These are phyloP conservation scores for Sebastes umbrosus DNA, from an alignment of 2,797 vertebrate genomes.

Conservation along the genomic window DNA sequence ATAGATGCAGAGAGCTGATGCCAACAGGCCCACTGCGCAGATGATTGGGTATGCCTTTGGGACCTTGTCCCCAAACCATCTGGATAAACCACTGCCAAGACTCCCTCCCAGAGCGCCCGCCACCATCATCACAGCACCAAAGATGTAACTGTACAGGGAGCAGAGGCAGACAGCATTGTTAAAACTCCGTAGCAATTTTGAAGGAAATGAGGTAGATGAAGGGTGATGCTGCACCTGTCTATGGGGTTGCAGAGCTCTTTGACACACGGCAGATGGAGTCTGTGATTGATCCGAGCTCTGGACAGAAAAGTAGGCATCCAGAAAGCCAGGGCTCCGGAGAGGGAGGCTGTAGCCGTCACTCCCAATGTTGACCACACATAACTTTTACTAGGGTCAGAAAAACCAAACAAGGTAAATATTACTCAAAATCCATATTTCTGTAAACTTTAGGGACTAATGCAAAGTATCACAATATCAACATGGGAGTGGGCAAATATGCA, in stretches of 20 bases:
- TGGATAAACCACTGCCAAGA: constrained; percentile 82
- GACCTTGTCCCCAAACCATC: constrained; percentile 77
- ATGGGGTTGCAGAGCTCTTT: constrained; percentile 16
- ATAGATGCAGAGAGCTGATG: constrained; percentile 86
- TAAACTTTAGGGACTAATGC: background rate
- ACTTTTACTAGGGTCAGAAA: constrained; percentile 81
- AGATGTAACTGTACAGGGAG: constrained; percentile 83
- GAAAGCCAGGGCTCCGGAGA: constrained; percentile 89
- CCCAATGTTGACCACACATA: constrained; percentile 89
- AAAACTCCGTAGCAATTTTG: background rate
- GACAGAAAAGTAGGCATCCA: constrained; percentile 89
- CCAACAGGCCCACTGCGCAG: constrained; percentile 88
- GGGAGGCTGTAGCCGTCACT: constrained; percentile 88
- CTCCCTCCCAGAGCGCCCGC: constrained; percentile 87
- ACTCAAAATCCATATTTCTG: background rate
- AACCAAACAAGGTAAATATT: background rate
- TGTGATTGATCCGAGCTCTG: constrained; percentile 81
- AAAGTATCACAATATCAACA: background rate
- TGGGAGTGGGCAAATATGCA: no score
- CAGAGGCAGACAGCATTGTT: background rate
- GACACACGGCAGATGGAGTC: constrained; percentile 55
- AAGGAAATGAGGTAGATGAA: background rate
- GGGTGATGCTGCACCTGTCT: constrained; percentile 82
- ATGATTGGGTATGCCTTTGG: constrained; percentile 88
- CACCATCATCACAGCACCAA: constrained; percentile 86